Evolutionary conservation across 2,888 invertebrate species (phyloP), one percentile per base, ranked within the genome.

Genomic region (Platycnemis pennipes): DNA sequence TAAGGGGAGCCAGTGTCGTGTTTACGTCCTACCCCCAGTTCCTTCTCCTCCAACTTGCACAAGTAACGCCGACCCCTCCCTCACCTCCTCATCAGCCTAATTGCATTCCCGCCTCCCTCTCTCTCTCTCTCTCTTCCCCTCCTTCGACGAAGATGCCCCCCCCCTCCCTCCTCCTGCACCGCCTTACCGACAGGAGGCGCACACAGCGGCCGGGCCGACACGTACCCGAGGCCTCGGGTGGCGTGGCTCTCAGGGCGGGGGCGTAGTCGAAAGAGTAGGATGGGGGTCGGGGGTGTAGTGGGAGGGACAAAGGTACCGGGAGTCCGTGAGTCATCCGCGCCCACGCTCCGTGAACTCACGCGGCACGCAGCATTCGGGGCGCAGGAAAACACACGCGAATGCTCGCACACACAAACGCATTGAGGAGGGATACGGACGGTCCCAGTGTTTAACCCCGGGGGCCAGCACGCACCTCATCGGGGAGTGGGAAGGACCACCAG

Each of bases 281-380:
- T 22, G 13, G 5, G 13, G 63, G 63, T 5, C 19, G 26, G 26
- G n/a, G 77, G 77, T 37, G 63, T 16, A 37, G n/a, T 46, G 45
- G 46, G 46, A 86, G 94, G 42, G 11, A 45, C 44, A 22, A 26
- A 7, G 87, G 7, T 7, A 7, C 45, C 16, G 45, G 5, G 45
- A 4, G 45, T 7, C 8, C 42, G 85, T 49, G 85, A 85, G 94
- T 94, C 53, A 85, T 45, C 45, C 86, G 26, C 94, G 94, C 77
- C 85, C 85, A 94, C 94, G 49, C 94, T 94, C 86, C 94, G 85
- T 85, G 94, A 56, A 46, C 77, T 31, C 26, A 45, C 26, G 69
- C 63, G 31, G 26, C 77, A 77, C 77, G n/a, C 63, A 94, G 69
- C 77, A 77, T 44, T 42, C 53, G 3, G 44, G 44, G 77, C 94